A percentile compares a stretch with the other conserved stretches of the same genome.
Conservation (phyloP, 2,888 invertebrate genomes). For the Rhogogaster chlorosoma region DNA sequence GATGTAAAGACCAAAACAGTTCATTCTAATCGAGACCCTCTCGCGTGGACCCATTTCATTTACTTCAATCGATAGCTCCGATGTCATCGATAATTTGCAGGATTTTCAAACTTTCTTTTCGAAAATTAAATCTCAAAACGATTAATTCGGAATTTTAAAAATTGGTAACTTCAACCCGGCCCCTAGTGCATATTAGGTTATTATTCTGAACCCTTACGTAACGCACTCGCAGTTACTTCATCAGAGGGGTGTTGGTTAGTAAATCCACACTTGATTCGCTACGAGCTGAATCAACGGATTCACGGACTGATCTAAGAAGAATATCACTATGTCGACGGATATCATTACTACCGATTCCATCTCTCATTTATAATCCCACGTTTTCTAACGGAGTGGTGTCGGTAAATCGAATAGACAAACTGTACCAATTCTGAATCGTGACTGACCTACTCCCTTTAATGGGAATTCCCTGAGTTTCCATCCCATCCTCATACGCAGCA, state of each 20-base stretch:
- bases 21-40: too few species aligned
- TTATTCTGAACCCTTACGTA: too few species aligned
- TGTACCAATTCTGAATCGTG: not conserved
- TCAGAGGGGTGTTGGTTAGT: not conserved
- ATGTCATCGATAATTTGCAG: too few species aligned
- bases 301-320: not conserved
- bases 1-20: too few species aligned
- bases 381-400: not conserved
- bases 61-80: too few species aligned
- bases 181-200: too few species aligned
- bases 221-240: not conserved
- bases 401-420: not conserved
- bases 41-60: too few species aligned
- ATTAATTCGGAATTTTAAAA: too few species aligned
- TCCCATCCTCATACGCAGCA: slow-evolving; percentile 9
- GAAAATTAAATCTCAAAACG: too few species aligned
- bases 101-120: too few species aligned
- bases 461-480: slow-evolving; percentile 1
- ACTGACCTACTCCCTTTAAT: slow-evolving; percentile 35
- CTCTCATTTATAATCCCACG: not conserved
- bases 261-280: not conserved
- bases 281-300: not conserved
- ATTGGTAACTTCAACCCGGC: too few species aligned
- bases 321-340: not conserved
- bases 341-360: not conserved